phyloP scores from a whole-genome alignment of 1,140 invertebrate genomes.

The Scaptomyza montana region DNA sequence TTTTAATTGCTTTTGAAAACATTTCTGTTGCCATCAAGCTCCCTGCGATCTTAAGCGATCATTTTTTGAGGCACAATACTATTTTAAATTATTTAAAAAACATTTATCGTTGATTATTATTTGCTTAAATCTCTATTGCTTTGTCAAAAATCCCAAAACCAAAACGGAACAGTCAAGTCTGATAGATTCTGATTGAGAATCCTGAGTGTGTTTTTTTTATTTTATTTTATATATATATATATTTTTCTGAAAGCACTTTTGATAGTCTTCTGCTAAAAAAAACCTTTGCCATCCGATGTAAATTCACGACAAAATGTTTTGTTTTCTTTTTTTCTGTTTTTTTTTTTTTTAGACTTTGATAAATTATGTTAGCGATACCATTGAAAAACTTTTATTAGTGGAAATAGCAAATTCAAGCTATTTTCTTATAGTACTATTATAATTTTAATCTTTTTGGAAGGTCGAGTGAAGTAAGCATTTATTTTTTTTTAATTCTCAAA shows the following conservation, averaged over 20 bases:
- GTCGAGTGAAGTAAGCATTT: slow-evolving; percentile 9
- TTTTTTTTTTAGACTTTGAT: neutral
- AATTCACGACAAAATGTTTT: neutral
- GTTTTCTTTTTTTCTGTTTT: neutral
- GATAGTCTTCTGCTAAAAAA: neutral
- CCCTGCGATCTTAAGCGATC: neutral
- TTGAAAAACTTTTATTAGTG: neutral
- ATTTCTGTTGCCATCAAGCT: slow-evolving; percentile 1
- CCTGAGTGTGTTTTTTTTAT: neutral
- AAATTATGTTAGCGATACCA: neutral
- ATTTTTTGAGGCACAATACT: neutral
- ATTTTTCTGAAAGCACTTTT: neutral
- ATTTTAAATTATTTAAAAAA: neutral
- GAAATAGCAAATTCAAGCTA: slow-evolving; percentile 12
- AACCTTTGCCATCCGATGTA: neutral
- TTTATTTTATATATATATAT: neutral
- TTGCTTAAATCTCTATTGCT: slow-evolving; percentile 3
- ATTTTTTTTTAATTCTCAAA: neutral
- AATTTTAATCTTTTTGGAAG: slow-evolving; percentile 4
- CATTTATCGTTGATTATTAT: neutral
- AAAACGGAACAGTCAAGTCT: neutral
- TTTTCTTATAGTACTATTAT: slow-evolving; percentile 1
- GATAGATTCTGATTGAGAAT: slow-evolving; percentile 2
- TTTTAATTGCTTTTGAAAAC: neutral
- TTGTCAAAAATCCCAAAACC: slow-evolving; percentile 1